These are phyloP conservation scores for Brachypteracias leptosomus DNA, from an alignment of 2,113 vertebrate genomes.

Conservation along the genomic window DNA sequence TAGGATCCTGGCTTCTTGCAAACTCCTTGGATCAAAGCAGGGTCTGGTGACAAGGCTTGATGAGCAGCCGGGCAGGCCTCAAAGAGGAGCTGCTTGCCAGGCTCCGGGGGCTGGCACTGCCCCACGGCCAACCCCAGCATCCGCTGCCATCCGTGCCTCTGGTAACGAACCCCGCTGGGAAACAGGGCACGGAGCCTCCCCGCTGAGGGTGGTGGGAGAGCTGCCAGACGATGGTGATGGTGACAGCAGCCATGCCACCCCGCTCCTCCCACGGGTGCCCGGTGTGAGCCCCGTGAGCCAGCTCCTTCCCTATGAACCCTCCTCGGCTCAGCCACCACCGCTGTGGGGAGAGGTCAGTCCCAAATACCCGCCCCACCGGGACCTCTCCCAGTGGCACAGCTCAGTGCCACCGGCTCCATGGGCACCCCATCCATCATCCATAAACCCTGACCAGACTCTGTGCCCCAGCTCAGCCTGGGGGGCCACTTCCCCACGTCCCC, in stretches of 20 bases:
- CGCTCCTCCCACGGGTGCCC: neutral
- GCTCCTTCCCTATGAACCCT: neutral
- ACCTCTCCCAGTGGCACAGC: fast-evolving
- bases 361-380: fast-evolving
- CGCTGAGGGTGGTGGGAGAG: neutral
- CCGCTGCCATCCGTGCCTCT: fast-evolving
- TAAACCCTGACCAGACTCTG: fast-evolving
- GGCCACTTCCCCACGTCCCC: neutral
- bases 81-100: neutral
- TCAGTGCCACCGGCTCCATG: neutral
- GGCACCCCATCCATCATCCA: fast-evolving
- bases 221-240: neutral
- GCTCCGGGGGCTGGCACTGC: neutral
- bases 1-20: neutral
- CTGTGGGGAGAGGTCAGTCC: neutral
- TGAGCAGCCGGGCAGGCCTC: neutral
- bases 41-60: neutral
- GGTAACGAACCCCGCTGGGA: neutral
- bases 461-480: neutral
- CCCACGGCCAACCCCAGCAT: neutral
- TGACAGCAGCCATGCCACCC: neutral
- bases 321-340: neutral
- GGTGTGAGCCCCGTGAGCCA: neutral
- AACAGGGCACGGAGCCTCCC: fast-evolving
- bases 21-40: neutral